These are phyloP conservation scores for Zaprionus vittiger DNA, from an alignment of 1,140 invertebrate species.

Conservation along the genomic window DNA sequence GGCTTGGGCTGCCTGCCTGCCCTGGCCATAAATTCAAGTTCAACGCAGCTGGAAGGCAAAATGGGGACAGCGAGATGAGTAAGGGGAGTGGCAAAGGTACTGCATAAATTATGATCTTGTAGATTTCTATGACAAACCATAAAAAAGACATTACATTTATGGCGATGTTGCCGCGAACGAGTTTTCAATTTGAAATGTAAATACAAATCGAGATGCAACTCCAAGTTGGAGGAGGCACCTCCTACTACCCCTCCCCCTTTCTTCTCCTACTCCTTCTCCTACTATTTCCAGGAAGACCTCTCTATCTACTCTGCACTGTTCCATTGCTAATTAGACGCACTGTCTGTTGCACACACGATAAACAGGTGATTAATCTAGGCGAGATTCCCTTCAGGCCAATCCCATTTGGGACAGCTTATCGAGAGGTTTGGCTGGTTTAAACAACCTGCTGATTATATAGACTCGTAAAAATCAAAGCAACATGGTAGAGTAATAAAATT, in stretches of 20 bases:
- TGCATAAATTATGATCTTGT: constrained; percentile 79
- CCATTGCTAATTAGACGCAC: constrained; percentile 33
- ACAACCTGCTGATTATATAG: constrained; percentile 27
- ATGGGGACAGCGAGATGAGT: background rate
- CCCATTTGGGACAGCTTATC: constrained; percentile 9
- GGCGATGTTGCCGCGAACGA: constrained; percentile 47
- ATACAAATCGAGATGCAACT: constrained; percentile 24
- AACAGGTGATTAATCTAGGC: constrained; percentile 61
- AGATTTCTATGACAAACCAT: constrained; percentile 74
- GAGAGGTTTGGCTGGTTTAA: background rate
- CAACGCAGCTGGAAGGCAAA: constrained; percentile 7
- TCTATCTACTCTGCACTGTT: background rate
- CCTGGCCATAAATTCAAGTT: constrained; percentile 72
- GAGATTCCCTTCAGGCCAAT: constrained; percentile 17
- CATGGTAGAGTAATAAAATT: constrained; percentile 25
- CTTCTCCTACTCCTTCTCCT: background rate
- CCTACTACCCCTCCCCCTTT: background rate
- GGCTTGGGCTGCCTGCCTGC: constrained; percentile 33
- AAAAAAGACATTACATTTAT: constrained; percentile 72
- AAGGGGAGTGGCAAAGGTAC: constrained; percentile 7
- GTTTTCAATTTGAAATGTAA: constrained; percentile 73
- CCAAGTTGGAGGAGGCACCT: background rate
- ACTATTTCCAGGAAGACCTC: background rate
- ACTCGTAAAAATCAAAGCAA: constrained; percentile 72
- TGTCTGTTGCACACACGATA: constrained; percentile 49